A percentile compares a stretch with the other conserved stretches of the same genome.
These are phyloP conservation scores for Chaetura pelagica DNA, from an alignment of 2,113 vertebrate species.

Conservation along the genomic window DNA sequence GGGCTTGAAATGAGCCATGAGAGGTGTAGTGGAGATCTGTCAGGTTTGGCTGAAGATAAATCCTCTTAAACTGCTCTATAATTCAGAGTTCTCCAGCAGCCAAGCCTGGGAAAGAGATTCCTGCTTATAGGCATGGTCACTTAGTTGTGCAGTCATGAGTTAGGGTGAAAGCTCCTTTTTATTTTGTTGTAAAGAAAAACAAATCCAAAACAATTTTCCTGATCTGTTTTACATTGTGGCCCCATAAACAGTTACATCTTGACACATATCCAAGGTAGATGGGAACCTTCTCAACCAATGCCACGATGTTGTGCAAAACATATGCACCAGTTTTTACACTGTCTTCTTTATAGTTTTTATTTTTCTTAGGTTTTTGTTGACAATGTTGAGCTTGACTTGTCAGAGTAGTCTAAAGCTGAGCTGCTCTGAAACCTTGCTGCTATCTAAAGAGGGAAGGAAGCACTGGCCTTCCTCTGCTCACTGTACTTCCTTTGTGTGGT, in stretches of 20 bases:
- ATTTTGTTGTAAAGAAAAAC: not conserved
- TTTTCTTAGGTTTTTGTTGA: not conserved
- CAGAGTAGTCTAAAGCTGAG: not conserved
- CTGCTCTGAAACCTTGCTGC: not conserved
- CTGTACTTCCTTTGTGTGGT: not conserved
- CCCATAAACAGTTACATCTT: not conserved
- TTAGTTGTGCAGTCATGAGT: fast-evolving
- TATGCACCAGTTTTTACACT: not conserved
- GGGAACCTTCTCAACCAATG: not conserved
- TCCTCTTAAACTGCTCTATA: not conserved
- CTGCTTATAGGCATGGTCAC: not conserved
- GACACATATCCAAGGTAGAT: not conserved
- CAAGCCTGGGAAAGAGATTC: not conserved
- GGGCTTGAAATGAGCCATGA: not conserved
- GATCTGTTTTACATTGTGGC: not conserved
- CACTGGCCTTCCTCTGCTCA: not conserved
- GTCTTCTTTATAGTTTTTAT: not conserved
- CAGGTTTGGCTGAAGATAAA: not conserved
- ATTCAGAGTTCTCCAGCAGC: not conserved
- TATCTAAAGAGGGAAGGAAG: not conserved
- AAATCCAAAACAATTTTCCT: not conserved
- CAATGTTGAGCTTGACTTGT: not conserved
- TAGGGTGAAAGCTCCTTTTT: not conserved
- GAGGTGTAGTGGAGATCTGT: not conserved
- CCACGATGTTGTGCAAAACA: not conserved